Conservation (phyloP, 2,113 vertebrate species). For the Ciconia maguari region DNA sequence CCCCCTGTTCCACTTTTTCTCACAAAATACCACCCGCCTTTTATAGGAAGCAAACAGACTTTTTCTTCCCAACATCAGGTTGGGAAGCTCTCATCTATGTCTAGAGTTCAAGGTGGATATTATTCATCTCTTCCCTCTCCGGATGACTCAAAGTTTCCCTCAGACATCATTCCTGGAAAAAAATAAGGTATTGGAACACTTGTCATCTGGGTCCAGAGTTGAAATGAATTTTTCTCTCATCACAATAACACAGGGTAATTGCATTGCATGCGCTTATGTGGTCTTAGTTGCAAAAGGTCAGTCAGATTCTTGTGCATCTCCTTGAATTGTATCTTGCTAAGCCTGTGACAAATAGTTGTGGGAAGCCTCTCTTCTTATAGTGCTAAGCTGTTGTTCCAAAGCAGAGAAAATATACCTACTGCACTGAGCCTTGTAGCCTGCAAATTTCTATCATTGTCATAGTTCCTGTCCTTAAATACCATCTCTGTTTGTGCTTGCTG, state of each 20-base stretch:
- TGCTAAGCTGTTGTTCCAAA: not conserved
- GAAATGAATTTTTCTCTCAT: conserved; percentile 20
- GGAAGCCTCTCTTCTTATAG: not conserved
- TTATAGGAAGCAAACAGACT: not conserved
- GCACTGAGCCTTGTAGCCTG: not conserved
- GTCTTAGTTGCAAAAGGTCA: conserved; percentile 12
- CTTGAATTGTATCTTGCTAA: not conserved
- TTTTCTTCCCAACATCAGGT: not conserved
- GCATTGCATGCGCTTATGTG: not conserved
- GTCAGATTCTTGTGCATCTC: not conserved
- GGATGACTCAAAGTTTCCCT: conserved; percentile 30
- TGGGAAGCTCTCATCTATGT: not conserved
- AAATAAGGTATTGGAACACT: not conserved
- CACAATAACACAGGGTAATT: conserved; percentile 13
- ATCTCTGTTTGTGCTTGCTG: not conserved
- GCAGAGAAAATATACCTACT: not conserved
- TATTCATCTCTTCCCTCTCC: not conserved
- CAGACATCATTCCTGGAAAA: not conserved
- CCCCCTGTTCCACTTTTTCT: not conserved
- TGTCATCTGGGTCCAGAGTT: not conserved
- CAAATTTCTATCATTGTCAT: not conserved
- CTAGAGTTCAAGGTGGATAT: not conserved
- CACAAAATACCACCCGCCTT: not conserved
- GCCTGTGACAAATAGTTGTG: not conserved
- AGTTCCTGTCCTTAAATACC: not conserved